A percentile compares a stretch with the other conserved stretches of the same genome.
These are phyloP conservation scores for Slavum lentiscoides DNA, from an alignment of 2,888 invertebrate species.

Conservation along the genomic window DNA sequence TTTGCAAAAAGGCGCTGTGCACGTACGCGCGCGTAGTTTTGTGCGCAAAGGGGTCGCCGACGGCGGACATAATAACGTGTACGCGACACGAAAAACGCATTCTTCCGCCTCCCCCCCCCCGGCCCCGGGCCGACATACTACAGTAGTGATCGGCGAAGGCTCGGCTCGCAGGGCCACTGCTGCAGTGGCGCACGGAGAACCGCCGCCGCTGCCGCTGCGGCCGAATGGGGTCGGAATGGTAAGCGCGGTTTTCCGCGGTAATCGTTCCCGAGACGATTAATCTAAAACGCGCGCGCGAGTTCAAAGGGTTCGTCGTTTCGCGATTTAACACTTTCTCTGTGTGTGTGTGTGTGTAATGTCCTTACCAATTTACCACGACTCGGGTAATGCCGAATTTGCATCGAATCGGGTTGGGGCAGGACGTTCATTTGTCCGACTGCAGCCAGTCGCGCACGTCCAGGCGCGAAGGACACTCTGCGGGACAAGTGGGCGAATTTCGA, in stretches of 20 bases:
- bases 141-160: neutral
- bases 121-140: neutral
- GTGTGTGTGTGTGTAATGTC: too few relatives aligned
- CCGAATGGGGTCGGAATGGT: neutral
- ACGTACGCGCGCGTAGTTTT: neutral
- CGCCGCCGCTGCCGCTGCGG: too few relatives aligned
- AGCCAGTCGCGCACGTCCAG: too few relatives aligned
- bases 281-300: neutral
- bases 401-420: too few relatives aligned
- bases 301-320: neutral
- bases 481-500: too few relatives aligned
- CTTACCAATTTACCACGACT: too few relatives aligned
- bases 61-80: neutral
- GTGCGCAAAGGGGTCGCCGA: neutral
- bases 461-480: too few relatives aligned
- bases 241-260: neutral
- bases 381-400: too few relatives aligned
- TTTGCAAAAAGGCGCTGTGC: slow-evolving; percentile 20
- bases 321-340: too few relatives aligned
- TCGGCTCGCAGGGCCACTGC: too few relatives aligned
- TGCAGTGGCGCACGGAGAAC: too few relatives aligned
- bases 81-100: neutral
- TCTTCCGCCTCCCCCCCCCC: neutral
- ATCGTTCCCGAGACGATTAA: neutral
- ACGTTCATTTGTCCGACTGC: too few relatives aligned